Base-by-base conservation (phyloP, 2,888 invertebrate genomes). In the Perithous albicinctus region DNA sequence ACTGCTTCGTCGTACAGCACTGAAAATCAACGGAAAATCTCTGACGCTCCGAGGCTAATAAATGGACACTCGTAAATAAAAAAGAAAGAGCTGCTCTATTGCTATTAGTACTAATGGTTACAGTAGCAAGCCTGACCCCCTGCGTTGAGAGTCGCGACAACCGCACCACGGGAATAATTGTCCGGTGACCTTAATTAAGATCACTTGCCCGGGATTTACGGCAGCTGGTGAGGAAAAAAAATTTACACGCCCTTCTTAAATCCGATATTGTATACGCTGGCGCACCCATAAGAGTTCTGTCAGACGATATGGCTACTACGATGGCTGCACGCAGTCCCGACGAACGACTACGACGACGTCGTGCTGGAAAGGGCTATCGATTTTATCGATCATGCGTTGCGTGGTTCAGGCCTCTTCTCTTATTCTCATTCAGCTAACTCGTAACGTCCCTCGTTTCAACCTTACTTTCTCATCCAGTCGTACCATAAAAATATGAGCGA, bases 161-260 rank as follows among this genome's bases (percentile, higher is more conserved):
- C 72, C 81, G 79, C 79, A 77, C 76, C 38, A 26, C 70, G 26
- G 32, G 35, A 78, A 80, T 84, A 85, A 85, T 85, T 84, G 80
- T 80, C 61, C 78, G 67, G 77, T 84, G 84, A 85, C 83, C 82
- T 70, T 83, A 86, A 85, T 86, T 85, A 82, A 80, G 69, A 84
- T 82, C 86, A 86, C 83, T 86, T 85, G 82, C 77, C 63, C 70
- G 66, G 67, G 85, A 86, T 83, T 85, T 80, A 76, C 75, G 61
- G 70, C 38, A 56, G 35, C 59, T 29, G 70, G 51, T 35, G 35
- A 35, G n/a, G n/a, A n/a, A 69, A 67, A 74, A 48, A 70, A 76
- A 73, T 81, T 78, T 81, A 66, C 78, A 66, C 78, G 72, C 48
- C 59, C 41, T 43, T 48, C 56, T 69, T 10, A 54, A 80, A 70